Percentiles rank a stretch among this genome's conserved stretches.
Conservation (phyloP, 2,113 vertebrate genomes). For the Saimiri boliviensis region DNA sequence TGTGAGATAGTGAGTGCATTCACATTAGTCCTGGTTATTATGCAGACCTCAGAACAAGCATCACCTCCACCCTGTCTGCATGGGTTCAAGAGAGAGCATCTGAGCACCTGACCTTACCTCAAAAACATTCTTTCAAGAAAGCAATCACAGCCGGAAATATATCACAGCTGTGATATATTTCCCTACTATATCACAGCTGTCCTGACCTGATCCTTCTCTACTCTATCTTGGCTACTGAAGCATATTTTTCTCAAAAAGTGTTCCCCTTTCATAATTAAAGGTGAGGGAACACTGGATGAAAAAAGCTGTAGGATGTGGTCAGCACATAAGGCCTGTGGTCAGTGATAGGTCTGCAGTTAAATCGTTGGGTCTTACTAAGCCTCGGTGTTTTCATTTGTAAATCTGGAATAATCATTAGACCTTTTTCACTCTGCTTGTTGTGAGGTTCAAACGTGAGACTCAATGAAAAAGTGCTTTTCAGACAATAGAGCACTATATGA, state of each 20-base stretch:
- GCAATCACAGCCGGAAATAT: conserved; percentile 23
- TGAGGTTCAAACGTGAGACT: neutral
- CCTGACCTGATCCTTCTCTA: conserved; percentile 53
- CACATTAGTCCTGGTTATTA: conserved; percentile 1
- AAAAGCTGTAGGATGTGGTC: neutral
- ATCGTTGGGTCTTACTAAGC: neutral
- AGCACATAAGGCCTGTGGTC: neutral
- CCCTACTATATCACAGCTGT: conserved; percentile 11
- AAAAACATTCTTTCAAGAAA: conserved; percentile 45
- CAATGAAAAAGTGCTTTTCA: neutral
- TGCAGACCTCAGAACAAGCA: neutral
- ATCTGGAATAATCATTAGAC: neutral
- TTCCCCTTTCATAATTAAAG: conserved; percentile 43
- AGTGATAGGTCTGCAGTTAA: neutral
- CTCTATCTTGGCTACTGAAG: neutral
- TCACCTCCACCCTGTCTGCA: neutral
- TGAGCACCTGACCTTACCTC: neutral
- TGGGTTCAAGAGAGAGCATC: conserved; percentile 17
- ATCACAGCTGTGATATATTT: conserved; percentile 42
- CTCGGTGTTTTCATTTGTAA: neutral
- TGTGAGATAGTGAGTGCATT: conserved; percentile 32
- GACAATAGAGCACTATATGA: neutral
- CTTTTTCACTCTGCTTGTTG: neutral
- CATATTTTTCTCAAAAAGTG: conserved; percentile 19
- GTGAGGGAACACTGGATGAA: neutral